Conservation (phyloP, 1,140 invertebrate species). For the Apis cerana region DNA sequence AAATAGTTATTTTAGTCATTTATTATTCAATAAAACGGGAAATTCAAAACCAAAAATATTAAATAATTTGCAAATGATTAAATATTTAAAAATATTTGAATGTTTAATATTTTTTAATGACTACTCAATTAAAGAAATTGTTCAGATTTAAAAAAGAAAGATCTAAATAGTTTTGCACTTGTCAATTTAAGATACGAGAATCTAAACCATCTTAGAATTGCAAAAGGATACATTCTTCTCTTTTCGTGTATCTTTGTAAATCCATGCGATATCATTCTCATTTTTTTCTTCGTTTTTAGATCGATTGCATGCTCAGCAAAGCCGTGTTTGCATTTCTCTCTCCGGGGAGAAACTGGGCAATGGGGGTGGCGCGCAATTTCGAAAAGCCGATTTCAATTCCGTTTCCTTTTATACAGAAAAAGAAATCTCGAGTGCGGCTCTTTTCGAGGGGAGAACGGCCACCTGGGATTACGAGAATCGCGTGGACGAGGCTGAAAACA, state of each 20-base stretch:
- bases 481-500: constrained; percentile 62
- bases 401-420: constrained; percentile 73
- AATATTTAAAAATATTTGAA: no score
- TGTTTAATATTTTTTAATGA: background rate
- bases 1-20: no score
- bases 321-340: constrained; percentile 79
- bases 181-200: constrained; percentile 64
- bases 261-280: constrained; percentile 33
- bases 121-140: background rate
- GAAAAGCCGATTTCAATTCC: constrained; percentile 80
- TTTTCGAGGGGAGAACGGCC: constrained; percentile 62
- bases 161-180: constrained; percentile 54
- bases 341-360: constrained; percentile 43
- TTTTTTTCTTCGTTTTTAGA: constrained; percentile 59
- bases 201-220: constrained; percentile 67
- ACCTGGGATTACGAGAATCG: constrained; percentile 68
- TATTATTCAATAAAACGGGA: no score
- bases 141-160: background rate
- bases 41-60: no score
- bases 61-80: no score
- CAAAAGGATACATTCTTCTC: constrained; percentile 54
- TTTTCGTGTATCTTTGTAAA: constrained; percentile 15
- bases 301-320: constrained; percentile 42
- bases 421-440: constrained; percentile 71
- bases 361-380: constrained; percentile 75